Conservation (phyloP, 2,113 vertebrate genomes). For the Periophthalmodon schlosseri region DNA sequence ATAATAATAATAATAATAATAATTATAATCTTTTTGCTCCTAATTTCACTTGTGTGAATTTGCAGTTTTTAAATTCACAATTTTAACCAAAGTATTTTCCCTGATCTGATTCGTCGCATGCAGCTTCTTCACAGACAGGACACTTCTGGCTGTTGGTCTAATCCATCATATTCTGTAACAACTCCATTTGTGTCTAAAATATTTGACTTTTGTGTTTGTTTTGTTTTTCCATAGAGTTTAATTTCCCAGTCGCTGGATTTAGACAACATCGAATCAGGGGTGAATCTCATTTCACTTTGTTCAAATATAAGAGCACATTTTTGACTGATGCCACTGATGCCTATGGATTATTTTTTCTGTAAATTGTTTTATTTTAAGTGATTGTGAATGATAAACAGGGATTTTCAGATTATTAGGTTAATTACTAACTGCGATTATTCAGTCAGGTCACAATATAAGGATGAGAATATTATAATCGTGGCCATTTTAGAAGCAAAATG, state of each 20-base stretch:
- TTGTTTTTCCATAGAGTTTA: conserved; percentile 50
- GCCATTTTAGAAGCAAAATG: no score
- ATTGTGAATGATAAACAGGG: no score
- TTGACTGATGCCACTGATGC: no score
- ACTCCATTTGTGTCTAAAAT: background rate
- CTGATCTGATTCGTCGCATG: conserved; percentile 12
- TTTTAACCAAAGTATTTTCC: background rate
- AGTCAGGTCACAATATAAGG: no score
- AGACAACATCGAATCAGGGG: conserved; percentile 62
- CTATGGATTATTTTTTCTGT: no score
- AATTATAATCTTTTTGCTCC: background rate
- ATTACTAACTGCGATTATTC: no score
- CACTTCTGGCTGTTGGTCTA: background rate
- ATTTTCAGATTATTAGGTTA: no score
- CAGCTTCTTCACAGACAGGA: background rate
- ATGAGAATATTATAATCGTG: no score
- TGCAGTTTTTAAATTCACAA: background rate
- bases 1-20: no score
- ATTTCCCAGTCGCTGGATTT: conserved; percentile 63
- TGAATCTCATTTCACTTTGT: conserved; percentile 37
- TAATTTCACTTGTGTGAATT: background rate
- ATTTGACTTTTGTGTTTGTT: background rate
- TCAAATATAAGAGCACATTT: background rate
- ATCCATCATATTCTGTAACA: background rate
- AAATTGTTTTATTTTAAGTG: no score